phyloP scores from a whole-genome alignment of 2,888 invertebrate genomes.

The Crocallis elinguaria region DNA sequence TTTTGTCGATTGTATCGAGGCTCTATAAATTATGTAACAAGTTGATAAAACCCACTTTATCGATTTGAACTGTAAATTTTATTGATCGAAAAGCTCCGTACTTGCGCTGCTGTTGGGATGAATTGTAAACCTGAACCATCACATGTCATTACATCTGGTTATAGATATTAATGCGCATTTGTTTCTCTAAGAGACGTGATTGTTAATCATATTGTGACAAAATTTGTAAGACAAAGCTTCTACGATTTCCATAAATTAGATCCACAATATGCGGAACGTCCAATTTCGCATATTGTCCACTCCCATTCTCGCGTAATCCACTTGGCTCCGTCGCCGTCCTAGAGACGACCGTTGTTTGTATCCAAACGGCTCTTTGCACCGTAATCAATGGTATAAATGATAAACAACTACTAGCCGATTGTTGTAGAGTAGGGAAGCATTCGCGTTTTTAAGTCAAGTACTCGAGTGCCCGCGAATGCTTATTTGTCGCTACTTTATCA shows the following conservation, averaged over 20 bases:
- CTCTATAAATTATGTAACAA: no score
- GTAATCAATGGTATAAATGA: background rate
- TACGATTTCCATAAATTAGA: background rate
- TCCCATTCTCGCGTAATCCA: background rate
- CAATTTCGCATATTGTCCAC: background rate
- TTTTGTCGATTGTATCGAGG: no score
- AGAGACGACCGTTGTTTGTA: slow-evolving; percentile 9
- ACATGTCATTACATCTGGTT: no score
- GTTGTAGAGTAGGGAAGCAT: slow-evolving; percentile 5
- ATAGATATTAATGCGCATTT: no score
- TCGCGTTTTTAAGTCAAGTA: background rate
- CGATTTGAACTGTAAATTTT: no score
- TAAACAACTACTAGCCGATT: slow-evolving; percentile 11
- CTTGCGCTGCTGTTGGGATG: no score
- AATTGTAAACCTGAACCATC: no score
- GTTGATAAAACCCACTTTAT: no score
- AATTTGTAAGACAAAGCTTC: background rate
- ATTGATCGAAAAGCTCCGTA: no score
- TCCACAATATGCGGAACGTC: background rate
- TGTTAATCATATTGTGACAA: background rate
- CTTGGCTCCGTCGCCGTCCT: background rate
- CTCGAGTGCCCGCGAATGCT: background rate
- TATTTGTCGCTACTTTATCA: background rate
- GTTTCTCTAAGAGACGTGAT: no score
- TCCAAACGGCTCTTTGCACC: slow-evolving; percentile 9